Conservation (phyloP, 1,140 invertebrate genomes). For the Drosophila kikkawai region DNA sequence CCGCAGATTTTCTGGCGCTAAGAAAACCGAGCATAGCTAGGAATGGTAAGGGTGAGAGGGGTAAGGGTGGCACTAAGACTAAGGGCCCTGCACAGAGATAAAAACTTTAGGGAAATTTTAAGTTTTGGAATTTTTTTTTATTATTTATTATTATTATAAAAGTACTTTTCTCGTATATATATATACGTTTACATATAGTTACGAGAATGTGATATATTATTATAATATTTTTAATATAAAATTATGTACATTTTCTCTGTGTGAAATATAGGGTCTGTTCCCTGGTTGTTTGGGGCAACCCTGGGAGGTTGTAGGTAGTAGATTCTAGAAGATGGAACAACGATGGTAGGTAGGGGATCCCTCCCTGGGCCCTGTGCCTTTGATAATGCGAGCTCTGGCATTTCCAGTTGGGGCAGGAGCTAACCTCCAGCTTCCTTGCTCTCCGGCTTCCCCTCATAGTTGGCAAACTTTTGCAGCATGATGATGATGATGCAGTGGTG, state of each 20-base stretch:
- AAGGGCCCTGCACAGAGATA: constrained; percentile 5
- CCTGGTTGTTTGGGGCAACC: constrained; percentile 47
- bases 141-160: neutral
- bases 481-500: constrained; percentile 8
- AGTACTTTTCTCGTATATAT: neutral
- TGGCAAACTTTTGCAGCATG: constrained; percentile 55
- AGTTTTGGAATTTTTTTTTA: no score
- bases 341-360: neutral
- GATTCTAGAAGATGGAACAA: neutral
- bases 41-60: constrained; percentile 2
- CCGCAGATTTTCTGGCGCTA: constrained; percentile 81
- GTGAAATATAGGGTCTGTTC: constrained; percentile 21
- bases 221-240: neutral
- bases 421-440: constrained; percentile 6
- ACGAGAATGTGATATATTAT: no score
- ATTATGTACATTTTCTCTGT: neutral
- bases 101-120: neutral
- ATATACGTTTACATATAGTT: no score
- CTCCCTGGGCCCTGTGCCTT: constrained; percentile 24
- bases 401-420: constrained; percentile 29
- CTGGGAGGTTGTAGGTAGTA: neutral
- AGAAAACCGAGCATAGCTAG: constrained; percentile 49
- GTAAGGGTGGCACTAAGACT: neutral
- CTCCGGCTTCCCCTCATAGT: constrained; percentile 35
- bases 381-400: constrained; percentile 55